Evolutionary conservation across 2,113 vertebrate species (phyloP).

Genomic region (Lepisosteus osseus): DNA sequence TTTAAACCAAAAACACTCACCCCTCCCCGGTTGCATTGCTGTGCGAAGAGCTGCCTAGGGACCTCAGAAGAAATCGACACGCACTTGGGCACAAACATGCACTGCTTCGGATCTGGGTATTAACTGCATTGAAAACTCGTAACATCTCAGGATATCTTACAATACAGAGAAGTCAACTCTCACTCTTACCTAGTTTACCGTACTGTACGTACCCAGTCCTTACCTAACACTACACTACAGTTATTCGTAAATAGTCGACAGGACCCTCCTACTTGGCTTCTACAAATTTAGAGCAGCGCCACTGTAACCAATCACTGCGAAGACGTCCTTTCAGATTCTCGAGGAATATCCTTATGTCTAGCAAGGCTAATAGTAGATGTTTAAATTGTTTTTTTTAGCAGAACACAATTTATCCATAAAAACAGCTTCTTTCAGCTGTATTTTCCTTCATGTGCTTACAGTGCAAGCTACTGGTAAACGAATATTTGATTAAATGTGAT

Average conservation of each 20-base stretch:
- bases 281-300: not conserved
- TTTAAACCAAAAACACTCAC: conserved; percentile 33
- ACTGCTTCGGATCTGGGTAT: conserved; percentile 34
- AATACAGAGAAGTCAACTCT: not conserved
- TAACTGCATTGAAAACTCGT: conserved; percentile 41
- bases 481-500: no score
- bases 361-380: no score
- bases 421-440: no score
- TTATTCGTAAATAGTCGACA: not conserved
- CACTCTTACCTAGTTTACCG: not conserved
- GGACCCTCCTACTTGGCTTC: conserved; percentile 7
- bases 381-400: no score
- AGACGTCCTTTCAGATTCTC: not conserved
- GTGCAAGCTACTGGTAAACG: no score
- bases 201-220: not conserved
- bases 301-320: conserved; percentile 6
- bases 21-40: conserved; percentile 35
- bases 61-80: conserved; percentile 27
- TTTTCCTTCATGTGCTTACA: no score
- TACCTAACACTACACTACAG: not conserved
- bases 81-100: conserved; percentile 1
- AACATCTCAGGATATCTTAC: conserved; percentile 38
- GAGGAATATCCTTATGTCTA: no score
- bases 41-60: conserved; percentile 41
- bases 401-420: no score